Base-by-base conservation (phyloP, 2,113 vertebrate genomes). In the Dromaius novaehollandiae region DNA sequence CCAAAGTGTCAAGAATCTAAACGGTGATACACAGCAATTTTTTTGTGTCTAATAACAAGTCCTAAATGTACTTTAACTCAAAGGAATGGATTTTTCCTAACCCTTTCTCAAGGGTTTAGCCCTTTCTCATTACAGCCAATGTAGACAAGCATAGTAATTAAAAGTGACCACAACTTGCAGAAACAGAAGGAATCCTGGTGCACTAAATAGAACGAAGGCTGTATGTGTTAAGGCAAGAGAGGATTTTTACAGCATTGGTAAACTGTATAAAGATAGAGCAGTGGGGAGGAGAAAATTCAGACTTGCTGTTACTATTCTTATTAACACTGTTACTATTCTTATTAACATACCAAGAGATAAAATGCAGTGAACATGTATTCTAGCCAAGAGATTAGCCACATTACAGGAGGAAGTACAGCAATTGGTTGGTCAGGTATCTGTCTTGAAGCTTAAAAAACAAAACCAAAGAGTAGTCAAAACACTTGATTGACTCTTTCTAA, bases 401-500 rank as follows among this genome's bases (percentile, higher is more conserved):
- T 74, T 25, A 30, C 20, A 14, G 19, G 38, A 36, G 22, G 11
- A 75, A 5, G 5, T 6, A 5, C 34, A 60, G 51, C 6, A 8
- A 6, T 16, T 34, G 19, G 22, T 30, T 38, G n/a, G 48, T 61
- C 60, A n/a, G 20, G 32, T 50, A 22, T 51, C 32, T 55, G 66
- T 51, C 48, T 34, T 15, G 70, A 55, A 53, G 48, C 18, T 88
- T 55, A 19, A 77, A 91, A 74, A 91, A 16, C 44, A 70, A 66
- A 81, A 44, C 26, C 2, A 3, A 8, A 53, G 34, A 36, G 34
- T 24, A 38, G 4, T 6, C 56, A 40, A 56, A 81, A 21, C 20
- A 3, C 8, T 26, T 12, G 3, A 2, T 1, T 38, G 32, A 60
- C 11, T 2, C 13, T 44, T 64, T 15, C 30, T 32, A 42, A 22